Percentiles rank a stretch among this genome's conserved stretches.
Evolutionary conservation across 2,888 invertebrate genomes (phyloP).

Genomic region (Cheilosia impressa): DNA sequence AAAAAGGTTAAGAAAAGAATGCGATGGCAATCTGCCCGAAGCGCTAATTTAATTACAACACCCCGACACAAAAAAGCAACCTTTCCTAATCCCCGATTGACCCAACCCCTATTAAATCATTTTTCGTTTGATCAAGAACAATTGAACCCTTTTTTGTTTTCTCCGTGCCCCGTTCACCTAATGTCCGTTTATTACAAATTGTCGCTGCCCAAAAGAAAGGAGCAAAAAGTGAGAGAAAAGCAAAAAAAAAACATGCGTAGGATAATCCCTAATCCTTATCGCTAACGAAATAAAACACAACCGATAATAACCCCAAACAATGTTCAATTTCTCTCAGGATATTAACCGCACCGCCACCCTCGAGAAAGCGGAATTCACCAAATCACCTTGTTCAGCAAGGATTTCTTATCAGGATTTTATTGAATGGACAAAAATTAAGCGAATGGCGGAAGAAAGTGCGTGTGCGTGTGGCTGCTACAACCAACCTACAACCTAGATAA

Average conservation of each 20-base stretch:
- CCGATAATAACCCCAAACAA: conserved; percentile 61
- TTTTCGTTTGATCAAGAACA: conserved; percentile 62
- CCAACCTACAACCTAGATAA: conserved; percentile 26
- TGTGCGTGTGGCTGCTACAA: conserved; percentile 7
- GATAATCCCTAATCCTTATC: conserved; percentile 69
- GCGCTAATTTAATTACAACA: conserved; percentile 73
- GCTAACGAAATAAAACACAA: conserved; percentile 57
- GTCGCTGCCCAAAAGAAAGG: neutral
- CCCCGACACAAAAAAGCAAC: conserved; percentile 46
- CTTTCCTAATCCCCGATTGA: conserved; percentile 11
- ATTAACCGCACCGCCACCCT: conserved; percentile 33
- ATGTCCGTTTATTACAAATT: conserved; percentile 45
- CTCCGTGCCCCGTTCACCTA: conserved; percentile 3
- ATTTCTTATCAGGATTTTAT: conserved; percentile 57
- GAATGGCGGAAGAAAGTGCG: conserved; percentile 31
- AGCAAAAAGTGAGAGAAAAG: conserved; percentile 9
- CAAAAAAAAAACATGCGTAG: conserved; percentile 49
- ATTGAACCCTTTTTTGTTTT: conserved; percentile 48
- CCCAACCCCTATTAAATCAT: conserved; percentile 47
- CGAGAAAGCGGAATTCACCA: neutral
- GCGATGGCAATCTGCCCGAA: conserved; percentile 61
- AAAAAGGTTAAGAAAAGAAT: conserved; percentile 3
- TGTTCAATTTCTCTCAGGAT: conserved; percentile 53
- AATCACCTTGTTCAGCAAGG: conserved; percentile 57
- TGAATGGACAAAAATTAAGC: conserved; percentile 67